Evolutionary conservation across 2,797 vertebrate genomes (phyloP).

Genomic region (Valencia hispanica): DNA sequence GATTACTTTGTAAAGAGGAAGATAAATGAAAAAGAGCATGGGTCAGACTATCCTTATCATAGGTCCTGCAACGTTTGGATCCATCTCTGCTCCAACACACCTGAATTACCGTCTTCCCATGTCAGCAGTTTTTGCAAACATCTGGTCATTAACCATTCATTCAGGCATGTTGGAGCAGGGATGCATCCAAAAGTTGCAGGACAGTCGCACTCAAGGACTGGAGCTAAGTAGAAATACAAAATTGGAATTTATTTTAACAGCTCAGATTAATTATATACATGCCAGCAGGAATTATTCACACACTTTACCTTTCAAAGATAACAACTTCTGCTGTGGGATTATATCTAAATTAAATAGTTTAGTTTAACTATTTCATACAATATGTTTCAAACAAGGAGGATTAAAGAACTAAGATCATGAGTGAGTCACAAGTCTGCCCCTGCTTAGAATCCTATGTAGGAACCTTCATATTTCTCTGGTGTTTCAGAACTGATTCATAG

Average conservation of each 20-base stretch:
- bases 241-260: neutral
- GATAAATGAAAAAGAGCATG: neutral
- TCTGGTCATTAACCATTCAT: neutral
- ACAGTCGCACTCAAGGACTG: neutral
- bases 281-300: constrained; percentile 7
- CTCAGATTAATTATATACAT: neutral
- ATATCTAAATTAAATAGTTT: constrained; percentile 11
- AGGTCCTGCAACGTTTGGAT: neutral
- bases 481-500: constrained; percentile 46
- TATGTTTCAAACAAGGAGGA: constrained; percentile 44
- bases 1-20: neutral
- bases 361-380: constrained; percentile 23
- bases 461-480: constrained; percentile 48
- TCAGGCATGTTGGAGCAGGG: neutral
- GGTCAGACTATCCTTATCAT: no score
- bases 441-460: constrained; percentile 57
- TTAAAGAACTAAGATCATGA: constrained; percentile 67
- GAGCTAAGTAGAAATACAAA: neutral
- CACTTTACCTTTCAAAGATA: neutral
- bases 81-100: neutral
- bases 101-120: neutral
- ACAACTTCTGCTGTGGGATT: constrained; percentile 19
- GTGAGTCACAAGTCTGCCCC: constrained; percentile 64
- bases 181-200: neutral
- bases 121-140: neutral